Evolutionary conservation across 1,140 invertebrate species (phyloP).

Genomic region (Lethocerus indicus): DNA sequence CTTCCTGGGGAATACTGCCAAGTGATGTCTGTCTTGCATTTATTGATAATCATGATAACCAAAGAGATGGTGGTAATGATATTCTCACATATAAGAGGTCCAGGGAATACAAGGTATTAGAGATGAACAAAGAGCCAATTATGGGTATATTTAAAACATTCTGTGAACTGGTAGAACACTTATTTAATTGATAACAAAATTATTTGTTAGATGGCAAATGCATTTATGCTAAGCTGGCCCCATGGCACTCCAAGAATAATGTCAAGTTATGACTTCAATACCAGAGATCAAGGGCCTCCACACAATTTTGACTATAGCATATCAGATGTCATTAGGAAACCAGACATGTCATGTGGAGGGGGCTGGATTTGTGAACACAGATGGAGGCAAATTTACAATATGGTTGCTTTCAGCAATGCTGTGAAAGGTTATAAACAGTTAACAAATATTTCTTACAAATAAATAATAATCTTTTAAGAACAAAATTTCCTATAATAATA

Average conservation of each 20-base stretch:
- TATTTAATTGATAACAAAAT: not conserved
- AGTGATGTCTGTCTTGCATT: slow-evolving; percentile 34
- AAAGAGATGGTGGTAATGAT: slow-evolving; percentile 34
- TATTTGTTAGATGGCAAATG: slow-evolving; percentile 44
- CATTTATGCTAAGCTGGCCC: slow-evolving; percentile 60
- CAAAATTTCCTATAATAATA: not conserved
- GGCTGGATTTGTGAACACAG: slow-evolving; percentile 84
- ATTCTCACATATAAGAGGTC: slow-evolving; percentile 40
- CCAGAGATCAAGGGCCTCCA: slow-evolving; percentile 41
- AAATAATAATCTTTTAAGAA: not conserved
- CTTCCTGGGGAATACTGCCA: slow-evolving; percentile 6
- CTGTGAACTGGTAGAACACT: not conserved
- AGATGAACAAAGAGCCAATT: not conserved
- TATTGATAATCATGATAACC: slow-evolving; percentile 56
- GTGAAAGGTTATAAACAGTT: slow-evolving; percentile 27
- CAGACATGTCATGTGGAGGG: slow-evolving; percentile 48
- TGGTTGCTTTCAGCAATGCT: slow-evolving; percentile 56
- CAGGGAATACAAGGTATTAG: slow-evolving; percentile 36
- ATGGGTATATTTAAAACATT: not conserved
- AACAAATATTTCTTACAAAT: not conserved
- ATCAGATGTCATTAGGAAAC: slow-evolving; percentile 39
- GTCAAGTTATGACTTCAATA: slow-evolving; percentile 47
- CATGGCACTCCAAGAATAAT: slow-evolving; percentile 57
- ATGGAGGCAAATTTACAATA: slow-evolving; percentile 65
- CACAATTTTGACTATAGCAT: slow-evolving; percentile 40